Evolutionary conservation across 1,140 invertebrate genomes (phyloP).

Genomic region (Thalassaphorura encarpata): DNA sequence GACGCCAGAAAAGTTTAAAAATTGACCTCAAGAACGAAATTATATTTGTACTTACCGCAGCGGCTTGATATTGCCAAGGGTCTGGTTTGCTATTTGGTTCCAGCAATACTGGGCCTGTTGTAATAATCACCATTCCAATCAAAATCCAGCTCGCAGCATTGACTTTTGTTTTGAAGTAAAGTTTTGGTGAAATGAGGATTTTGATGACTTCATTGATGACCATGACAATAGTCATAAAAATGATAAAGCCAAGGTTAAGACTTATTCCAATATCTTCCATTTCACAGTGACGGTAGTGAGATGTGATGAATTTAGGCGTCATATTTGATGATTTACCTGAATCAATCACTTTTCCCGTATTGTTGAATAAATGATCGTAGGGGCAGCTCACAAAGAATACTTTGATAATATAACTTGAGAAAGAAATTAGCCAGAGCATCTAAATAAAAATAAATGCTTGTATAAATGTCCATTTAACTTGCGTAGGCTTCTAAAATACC

Average conservation of each 20-base stretch:
- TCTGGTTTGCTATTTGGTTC: slow-evolving; percentile 12
- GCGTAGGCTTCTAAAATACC: neutral
- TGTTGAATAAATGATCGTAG: slow-evolving; percentile 5
- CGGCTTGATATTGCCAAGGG: slow-evolving; percentile 24
- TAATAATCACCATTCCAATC: slow-evolving; percentile 17
- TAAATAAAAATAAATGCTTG: neutral
- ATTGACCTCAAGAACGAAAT: neutral
- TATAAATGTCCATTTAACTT: neutral
- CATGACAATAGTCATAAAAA: slow-evolving; percentile 20
- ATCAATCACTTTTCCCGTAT: no score
- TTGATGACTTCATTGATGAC: slow-evolving; percentile 17
- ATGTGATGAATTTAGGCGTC: no score
- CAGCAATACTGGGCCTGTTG: slow-evolving; percentile 18
- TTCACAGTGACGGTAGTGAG: no score
- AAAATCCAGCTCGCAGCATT: slow-evolving; percentile 23
- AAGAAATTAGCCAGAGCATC: slow-evolving; percentile 26
- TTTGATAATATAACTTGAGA: slow-evolving; percentile 25
- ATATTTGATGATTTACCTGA: no score
- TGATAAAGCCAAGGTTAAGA: no score
- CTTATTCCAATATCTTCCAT: no score
- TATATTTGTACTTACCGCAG: slow-evolving; percentile 18
- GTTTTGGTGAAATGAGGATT: slow-evolving; percentile 15
- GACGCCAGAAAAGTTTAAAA: slow-evolving; percentile 60
- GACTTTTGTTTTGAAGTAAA: slow-evolving; percentile 18
- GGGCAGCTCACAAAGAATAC: slow-evolving; percentile 28